Conservation (phyloP, 2,113 vertebrate species). For the Nothobranchius kuhntae region DNA sequence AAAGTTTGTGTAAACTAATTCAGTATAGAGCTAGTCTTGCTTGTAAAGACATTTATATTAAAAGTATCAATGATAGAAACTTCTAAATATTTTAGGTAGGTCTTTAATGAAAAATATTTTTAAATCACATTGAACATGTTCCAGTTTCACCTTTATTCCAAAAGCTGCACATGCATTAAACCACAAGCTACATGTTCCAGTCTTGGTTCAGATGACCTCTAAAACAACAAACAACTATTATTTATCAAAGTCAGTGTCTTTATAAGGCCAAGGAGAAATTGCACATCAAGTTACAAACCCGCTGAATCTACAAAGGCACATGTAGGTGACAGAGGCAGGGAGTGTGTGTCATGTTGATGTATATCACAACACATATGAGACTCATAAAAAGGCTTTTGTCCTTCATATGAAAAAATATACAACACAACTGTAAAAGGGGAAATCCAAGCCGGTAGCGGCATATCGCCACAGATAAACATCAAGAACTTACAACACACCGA, state of each 20-base stretch:
- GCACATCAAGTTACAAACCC: constrained; percentile 13
- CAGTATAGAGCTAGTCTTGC: no score
- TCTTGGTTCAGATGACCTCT: constrained; percentile 13
- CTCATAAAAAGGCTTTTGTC: not conserved
- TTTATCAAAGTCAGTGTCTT: constrained; percentile 29
- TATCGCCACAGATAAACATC: constrained; percentile 21
- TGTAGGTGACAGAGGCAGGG: not conserved
- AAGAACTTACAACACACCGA: not conserved
- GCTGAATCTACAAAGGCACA: constrained; percentile 28
- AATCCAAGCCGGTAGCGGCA: not conserved
- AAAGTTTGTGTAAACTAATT: no score
- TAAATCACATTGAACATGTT: no score
- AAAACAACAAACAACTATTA: constrained; percentile 22
- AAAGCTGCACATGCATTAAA: no score
- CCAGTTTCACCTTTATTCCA: no score
- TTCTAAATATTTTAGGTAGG: no score
- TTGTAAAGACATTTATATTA: no score
- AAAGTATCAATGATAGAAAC: no score
- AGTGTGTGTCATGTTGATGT: constrained; percentile 10
- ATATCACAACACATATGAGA: constrained; percentile 1
- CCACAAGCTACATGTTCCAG: not conserved
- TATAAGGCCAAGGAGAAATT: not conserved
- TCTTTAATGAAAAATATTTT: no score
- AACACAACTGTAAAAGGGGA: not conserved
- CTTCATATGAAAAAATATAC: not conserved